Evolutionary conservation across 2,888 invertebrate species (phyloP), one percentile per base, ranked within the genome.

Genomic region (Nymphalis c-album): DNA sequence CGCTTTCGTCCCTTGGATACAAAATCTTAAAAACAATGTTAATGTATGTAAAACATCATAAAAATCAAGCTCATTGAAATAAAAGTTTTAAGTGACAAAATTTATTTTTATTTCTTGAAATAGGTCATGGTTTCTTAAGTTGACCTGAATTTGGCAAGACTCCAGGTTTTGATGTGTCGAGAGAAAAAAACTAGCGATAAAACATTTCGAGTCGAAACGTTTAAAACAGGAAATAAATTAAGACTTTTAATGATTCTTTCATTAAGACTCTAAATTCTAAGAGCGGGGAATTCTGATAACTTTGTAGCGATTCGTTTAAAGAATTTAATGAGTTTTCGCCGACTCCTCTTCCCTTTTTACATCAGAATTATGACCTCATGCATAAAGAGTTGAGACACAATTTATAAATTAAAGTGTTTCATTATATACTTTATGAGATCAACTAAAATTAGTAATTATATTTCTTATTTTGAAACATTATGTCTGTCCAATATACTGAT

Each of bases 81-180:
- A 35, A 22, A n/a, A 51, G 17, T 7, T n/a, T 50, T 7, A 46
- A 60, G 58, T 66, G 66, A 48, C 61, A 26, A 47, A 66, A 66
- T 66, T 55, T 60, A 66, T 35, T 66, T 66, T 61, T 65, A 55
- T 60, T 65, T 60, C n/a, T 61, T 26, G 22, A 66, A 66, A 40
- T 40, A 40, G 66, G 62, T 62, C 66, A 66, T 57, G 66, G 66
- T 51, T 61, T 45, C 22, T 66, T 45, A 40, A 50, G 60, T 66
- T 62, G 66, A 57, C 66, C 66, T 48, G 57, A 62, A 62, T 62
- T 66, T 66, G 66, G 66, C 61, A 58, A 61, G 26, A 16, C 8
- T 62, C 62, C 62, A 62, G 53, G 58, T 40, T n/a, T 58, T 35
- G 58, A 57, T 47, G 35, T 61, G 53, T 55, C 18, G 31, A 65